phyloP scores from a whole-genome alignment of 35 echinoderm and acorn worm genomes.

The Diadema setosum region DNA sequence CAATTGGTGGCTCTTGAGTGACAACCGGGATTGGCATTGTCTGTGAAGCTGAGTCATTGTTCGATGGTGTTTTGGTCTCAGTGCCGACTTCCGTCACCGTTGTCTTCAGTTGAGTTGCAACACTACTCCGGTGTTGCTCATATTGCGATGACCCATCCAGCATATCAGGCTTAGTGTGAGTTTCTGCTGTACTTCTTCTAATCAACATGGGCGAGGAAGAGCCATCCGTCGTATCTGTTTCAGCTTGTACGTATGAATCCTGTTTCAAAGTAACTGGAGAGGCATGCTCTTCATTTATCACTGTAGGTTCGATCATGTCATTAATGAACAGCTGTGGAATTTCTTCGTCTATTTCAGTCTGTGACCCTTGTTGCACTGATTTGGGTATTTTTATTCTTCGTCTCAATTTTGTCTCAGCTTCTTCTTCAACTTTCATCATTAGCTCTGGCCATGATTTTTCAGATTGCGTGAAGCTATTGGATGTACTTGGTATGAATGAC shows the following conservation, averaged over 20 bases:
- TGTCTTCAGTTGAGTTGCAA: background rate
- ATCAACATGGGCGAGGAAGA: background rate
- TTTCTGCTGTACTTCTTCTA: background rate
- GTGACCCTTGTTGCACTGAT: background rate
- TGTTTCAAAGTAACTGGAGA: background rate
- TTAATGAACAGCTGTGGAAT: background rate
- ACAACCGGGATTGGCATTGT: background rate
- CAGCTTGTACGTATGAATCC: background rate
- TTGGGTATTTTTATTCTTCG: background rate
- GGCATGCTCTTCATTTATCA: background rate
- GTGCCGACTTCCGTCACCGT: background rate
- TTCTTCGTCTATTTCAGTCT: background rate
- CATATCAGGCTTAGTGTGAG: background rate
- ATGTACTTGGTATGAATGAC: background rate
- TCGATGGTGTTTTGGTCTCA: background rate
- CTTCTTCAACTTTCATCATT: background rate
- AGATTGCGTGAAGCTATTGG: background rate
- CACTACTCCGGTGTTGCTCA: background rate
- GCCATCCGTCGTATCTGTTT: background rate
- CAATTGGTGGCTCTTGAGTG: background rate
- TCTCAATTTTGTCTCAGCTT: background rate
- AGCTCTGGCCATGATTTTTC: constrained; percentile 11
- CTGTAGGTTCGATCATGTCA: background rate
- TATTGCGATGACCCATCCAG: background rate
- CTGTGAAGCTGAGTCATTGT: background rate